A percentile compares a stretch with the other conserved stretches of the same genome.
Evolutionary conservation across 1,140 invertebrate species (phyloP).

Genomic region (Drosophila kohkoa): DNA sequence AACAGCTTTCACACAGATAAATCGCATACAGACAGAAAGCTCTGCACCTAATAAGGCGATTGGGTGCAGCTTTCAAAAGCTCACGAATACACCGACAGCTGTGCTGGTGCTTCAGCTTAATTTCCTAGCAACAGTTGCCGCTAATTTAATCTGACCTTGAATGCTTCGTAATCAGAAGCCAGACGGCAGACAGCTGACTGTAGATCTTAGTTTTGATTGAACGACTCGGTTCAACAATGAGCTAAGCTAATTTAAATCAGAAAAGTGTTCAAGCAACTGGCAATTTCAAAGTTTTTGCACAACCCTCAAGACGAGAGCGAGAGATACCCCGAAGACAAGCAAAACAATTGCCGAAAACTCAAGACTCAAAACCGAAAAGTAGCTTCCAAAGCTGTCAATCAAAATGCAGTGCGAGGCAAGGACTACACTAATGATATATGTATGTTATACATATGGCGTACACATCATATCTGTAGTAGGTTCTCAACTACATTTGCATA

Average conservation of each 20-base stretch:
- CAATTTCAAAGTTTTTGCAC: constrained; percentile 57
- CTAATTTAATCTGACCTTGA: constrained; percentile 56
- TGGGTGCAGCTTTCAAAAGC: constrained; percentile 12
- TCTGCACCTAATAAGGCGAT: not conserved
- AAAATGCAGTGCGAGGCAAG: constrained; percentile 36
- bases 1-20: constrained; percentile 5
- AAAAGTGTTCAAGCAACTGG: constrained; percentile 78
- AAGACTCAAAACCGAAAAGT: constrained; percentile 31
- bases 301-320: constrained; percentile 13
- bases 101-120: not conserved
- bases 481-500: constrained; percentile 64
- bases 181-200: constrained; percentile 26
- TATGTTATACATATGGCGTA: constrained; percentile 11
- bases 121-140: constrained; percentile 45
- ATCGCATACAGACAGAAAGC: not conserved
- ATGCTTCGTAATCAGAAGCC: constrained; percentile 13
- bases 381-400: constrained; percentile 66
- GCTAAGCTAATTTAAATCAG: constrained; percentile 75
- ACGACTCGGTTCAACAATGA: constrained; percentile 58
- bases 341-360: constrained; percentile 67
- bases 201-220: constrained; percentile 64
- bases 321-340: not conserved
- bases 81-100: constrained; percentile 19
- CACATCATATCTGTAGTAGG: constrained; percentile 2
- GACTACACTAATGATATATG: constrained; percentile 48